Conservation (phyloP, 2,113 vertebrate species). For the Ammospiza nelsoni region DNA sequence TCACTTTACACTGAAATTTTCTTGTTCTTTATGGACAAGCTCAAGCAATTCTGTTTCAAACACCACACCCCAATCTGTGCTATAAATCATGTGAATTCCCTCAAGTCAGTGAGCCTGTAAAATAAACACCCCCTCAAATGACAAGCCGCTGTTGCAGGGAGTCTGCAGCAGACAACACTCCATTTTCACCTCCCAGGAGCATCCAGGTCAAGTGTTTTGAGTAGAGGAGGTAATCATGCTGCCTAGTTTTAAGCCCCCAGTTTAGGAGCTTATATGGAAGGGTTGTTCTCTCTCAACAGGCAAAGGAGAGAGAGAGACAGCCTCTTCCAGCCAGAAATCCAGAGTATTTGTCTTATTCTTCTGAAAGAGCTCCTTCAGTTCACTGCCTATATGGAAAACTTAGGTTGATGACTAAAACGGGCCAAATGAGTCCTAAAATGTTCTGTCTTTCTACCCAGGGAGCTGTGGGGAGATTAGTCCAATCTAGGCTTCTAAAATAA, state of each 20-base stretch:
- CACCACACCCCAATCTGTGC: not conserved
- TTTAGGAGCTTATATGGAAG: not conserved
- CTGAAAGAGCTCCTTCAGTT: not conserved
- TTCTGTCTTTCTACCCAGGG: not conserved
- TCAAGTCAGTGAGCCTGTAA: not conserved
- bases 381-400: not conserved
- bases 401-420: not conserved
- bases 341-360: not conserved
- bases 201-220: conserved; percentile 9
- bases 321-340: not conserved
- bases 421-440: not conserved
- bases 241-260: not conserved
- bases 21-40: not conserved
- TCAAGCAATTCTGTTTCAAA: not conserved
- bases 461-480: not conserved
- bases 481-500: not conserved
- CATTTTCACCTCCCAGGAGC: not conserved
- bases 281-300: not conserved
- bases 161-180: not conserved
- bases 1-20: not conserved
- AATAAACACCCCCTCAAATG: not conserved
- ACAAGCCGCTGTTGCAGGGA: not conserved
- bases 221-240: not conserved
- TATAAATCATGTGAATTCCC: not conserved
- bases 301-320: not conserved